Evolutionary conservation across 2,888 invertebrate genomes (phyloP).

Genomic region (Pedicia rivosa): DNA sequence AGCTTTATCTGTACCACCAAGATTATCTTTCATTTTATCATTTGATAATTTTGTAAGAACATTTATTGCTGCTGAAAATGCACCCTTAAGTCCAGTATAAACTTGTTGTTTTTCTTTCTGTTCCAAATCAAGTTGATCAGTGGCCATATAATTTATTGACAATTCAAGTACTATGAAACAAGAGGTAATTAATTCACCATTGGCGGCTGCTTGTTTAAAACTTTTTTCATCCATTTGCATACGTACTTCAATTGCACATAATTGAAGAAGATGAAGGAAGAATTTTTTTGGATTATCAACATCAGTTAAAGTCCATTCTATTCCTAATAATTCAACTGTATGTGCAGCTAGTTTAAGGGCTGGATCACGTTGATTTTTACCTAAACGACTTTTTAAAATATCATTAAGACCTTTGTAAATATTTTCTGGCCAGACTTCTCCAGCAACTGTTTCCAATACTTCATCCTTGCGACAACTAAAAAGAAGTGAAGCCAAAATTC

Average conservation of each 20-base stretch:
- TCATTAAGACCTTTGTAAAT: slow-evolving; percentile 69
- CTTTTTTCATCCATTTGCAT: slow-evolving; percentile 85
- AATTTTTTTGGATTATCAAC: slow-evolving; percentile 64
- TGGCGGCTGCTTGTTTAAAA: slow-evolving; percentile 58
- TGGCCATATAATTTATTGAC: slow-evolving; percentile 62
- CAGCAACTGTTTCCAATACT: slow-evolving; percentile 43
- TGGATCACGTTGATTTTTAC: slow-evolving; percentile 76
- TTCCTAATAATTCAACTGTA: slow-evolving; percentile 63
- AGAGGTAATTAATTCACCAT: slow-evolving; percentile 62
- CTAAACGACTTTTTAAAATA: slow-evolving; percentile 73
- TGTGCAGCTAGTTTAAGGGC: slow-evolving; percentile 70
- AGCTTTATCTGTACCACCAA: slow-evolving; percentile 51
- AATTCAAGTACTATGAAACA: slow-evolving; percentile 71
- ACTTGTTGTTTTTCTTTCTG: slow-evolving; percentile 83
- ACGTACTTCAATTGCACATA: slow-evolving; percentile 82
- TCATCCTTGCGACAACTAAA: slow-evolving; percentile 54
- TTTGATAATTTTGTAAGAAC: slow-evolving; percentile 55
- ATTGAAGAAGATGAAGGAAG: slow-evolving; percentile 68
- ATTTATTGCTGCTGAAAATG: slow-evolving; percentile 66
- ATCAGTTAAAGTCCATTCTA: slow-evolving; percentile 70
- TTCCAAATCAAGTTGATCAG: slow-evolving; percentile 68
- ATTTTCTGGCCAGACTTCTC: slow-evolving; percentile 68
- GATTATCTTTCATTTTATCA: slow-evolving; percentile 54
- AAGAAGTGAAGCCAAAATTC: slow-evolving; percentile 57
- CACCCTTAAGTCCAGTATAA: slow-evolving; percentile 78